These are phyloP conservation scores for Urophycis tenuis DNA, from an alignment of 2,797 vertebrate genomes.

Conservation along the genomic window DNA sequence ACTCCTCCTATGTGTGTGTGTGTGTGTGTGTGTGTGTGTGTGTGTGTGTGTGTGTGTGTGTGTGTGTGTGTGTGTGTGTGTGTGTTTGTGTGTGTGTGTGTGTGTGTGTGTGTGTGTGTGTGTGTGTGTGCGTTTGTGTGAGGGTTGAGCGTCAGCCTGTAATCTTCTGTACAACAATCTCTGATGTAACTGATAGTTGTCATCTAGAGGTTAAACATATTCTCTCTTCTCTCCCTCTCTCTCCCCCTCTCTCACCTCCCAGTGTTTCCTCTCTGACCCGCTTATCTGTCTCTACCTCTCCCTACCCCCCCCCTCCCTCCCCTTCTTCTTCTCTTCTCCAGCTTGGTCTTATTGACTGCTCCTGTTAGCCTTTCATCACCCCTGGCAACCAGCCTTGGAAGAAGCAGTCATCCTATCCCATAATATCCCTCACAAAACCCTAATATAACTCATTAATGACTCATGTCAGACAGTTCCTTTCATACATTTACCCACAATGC, in stretches of 20 bases:
- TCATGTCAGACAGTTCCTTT: neutral
- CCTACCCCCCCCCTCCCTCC: neutral
- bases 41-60: too few relatives aligned
- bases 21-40: too few relatives aligned
- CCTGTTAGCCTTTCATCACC: neutral
- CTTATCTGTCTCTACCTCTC: neutral
- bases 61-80: too few relatives aligned
- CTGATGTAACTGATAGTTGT: too few relatives aligned
- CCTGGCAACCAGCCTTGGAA: neutral
- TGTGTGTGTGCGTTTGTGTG: too few relatives aligned
- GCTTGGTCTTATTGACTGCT: neutral
- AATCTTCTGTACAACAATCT: too few relatives aligned
- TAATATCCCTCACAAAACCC: neutral
- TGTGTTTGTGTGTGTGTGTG: too few relatives aligned
- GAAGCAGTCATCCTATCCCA: neutral
- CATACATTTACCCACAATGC: neutral
- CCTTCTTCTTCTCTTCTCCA: constrained; percentile 43
- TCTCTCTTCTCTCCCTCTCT: neutral
- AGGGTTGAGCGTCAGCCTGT: too few relatives aligned
- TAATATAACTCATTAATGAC: neutral
- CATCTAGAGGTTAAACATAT: too few relatives aligned
- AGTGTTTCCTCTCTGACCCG: neutral
- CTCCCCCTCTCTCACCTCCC: neutral
- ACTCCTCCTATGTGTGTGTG: too few relatives aligned
- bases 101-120: too few relatives aligned